phyloP scores from a whole-genome alignment of 2,113 vertebrate genomes.

The Dicrurus megarhynchus region DNA sequence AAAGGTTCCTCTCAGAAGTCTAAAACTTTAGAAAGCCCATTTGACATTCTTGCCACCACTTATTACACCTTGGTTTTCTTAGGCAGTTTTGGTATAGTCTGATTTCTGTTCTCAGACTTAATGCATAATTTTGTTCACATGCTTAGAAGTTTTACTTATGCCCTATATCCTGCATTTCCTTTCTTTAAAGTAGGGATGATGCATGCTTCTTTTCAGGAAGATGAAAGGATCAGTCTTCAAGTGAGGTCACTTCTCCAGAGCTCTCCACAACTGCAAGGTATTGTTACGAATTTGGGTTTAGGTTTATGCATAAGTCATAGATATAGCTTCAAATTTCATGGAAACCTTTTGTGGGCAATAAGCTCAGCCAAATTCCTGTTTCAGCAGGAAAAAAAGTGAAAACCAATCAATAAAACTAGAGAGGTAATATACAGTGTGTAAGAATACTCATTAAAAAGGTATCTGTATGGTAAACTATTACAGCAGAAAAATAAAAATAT shows the following conservation, averaged over 20 bases:
- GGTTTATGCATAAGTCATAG: not conserved
- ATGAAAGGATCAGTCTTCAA: not conserved
- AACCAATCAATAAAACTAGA: not conserved
- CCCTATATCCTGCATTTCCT: not conserved
- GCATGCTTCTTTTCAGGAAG: not conserved
- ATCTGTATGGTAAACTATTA: not conserved
- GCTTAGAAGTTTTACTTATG: not conserved
- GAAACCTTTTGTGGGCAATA: not conserved
- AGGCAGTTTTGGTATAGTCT: not conserved
- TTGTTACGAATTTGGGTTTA: not conserved
- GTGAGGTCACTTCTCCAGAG: not conserved
- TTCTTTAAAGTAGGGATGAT: not conserved
- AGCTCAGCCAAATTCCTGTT: not conserved
- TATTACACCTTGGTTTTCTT: not conserved
- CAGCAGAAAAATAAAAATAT: not conserved
- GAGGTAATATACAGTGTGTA: not conserved
- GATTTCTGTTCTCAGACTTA: not conserved
- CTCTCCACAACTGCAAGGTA: not conserved
- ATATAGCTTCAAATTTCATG: not conserved
- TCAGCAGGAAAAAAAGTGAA: not conserved
- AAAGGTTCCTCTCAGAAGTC: not conserved
- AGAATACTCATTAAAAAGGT: not conserved
- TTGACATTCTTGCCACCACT: not conserved
- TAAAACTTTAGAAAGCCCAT: not conserved
- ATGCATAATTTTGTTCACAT: not conserved